Conservation (phyloP, 1,140 invertebrate species). For the Trichomalopsis sarcophagae region DNA sequence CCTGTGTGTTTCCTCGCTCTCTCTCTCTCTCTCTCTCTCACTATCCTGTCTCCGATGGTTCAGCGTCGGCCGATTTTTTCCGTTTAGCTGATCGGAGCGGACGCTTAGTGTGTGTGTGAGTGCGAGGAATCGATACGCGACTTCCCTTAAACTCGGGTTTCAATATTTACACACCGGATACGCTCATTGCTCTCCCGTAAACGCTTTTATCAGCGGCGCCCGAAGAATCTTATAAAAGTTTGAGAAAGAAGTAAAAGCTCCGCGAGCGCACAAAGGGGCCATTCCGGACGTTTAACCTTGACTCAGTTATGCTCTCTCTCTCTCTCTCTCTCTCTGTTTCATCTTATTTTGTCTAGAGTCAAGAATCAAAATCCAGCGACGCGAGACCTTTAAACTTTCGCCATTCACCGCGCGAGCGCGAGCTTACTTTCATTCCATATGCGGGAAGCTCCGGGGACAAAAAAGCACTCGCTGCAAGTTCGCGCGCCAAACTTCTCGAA, state of each 20-base stretch:
- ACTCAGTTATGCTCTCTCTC: slow-evolving; percentile 13
- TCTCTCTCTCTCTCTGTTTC: background rate
- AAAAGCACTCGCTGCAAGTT: background rate
- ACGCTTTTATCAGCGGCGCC: slow-evolving; percentile 16
- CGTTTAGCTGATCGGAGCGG: too few species aligned
- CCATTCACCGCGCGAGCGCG: background rate
- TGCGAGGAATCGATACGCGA: too few species aligned
- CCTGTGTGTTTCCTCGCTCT: background rate
- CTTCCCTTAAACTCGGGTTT: background rate
- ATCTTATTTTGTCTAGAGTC: slow-evolving; percentile 23
- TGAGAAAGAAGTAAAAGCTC: slow-evolving; percentile 33
- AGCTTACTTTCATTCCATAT: background rate
- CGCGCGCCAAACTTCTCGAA: too few species aligned
- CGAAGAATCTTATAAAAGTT: slow-evolving; percentile 29
- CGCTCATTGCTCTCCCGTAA: background rate
- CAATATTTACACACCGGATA: slow-evolving; percentile 31
- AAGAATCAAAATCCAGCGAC: slow-evolving; percentile 9
- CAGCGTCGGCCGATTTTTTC: too few species aligned
- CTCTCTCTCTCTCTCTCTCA: too few species aligned
- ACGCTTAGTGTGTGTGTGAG: too few species aligned
- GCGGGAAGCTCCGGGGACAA: background rate
- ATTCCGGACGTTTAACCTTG: slow-evolving; percentile 31
- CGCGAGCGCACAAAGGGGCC: background rate
- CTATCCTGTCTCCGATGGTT: too few species aligned
- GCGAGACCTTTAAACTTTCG: slow-evolving; percentile 39